phyloP scores from a whole-genome alignment of 2,113 vertebrate species.

The Dasypus novemcinctus region DNA sequence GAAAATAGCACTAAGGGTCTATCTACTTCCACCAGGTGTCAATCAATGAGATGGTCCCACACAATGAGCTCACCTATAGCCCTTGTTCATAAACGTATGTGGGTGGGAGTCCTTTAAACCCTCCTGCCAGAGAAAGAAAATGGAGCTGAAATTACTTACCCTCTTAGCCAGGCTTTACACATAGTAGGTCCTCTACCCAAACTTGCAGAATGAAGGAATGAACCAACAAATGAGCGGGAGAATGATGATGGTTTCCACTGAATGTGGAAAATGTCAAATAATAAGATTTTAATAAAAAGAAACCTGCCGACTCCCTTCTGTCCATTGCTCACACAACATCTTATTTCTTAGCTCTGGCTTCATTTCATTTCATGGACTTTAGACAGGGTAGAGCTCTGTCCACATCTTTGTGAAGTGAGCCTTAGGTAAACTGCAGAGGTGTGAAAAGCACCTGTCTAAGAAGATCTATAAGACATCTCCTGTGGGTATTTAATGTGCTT shows the following conservation, averaged over 20 bases:
- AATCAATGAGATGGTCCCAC: not conserved
- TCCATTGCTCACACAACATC: not conserved
- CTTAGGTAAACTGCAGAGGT: conserved; percentile 77
- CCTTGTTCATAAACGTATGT: not conserved
- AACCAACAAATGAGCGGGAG: not conserved
- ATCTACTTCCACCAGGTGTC: not conserved
- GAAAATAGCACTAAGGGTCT: not conserved
- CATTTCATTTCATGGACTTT: conserved; percentile 48
- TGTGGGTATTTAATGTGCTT: conserved; percentile 70
- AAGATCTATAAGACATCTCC: conserved; percentile 65
- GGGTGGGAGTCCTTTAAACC: not conserved
- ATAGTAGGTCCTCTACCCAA: not conserved
- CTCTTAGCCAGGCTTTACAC: not conserved
- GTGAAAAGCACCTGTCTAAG: conserved; percentile 79
- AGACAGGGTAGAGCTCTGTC: conserved; percentile 65
- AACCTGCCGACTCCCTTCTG: not conserved
- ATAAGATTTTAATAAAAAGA: conserved; percentile 22
- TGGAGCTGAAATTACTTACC: not conserved
- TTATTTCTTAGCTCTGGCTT: conserved; percentile 52
- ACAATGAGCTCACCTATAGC: not conserved
- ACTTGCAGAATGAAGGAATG: not conserved
- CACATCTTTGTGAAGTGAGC: conserved; percentile 60
- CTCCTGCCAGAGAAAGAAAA: not conserved
- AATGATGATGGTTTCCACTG: not conserved
- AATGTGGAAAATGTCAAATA: not conserved